phyloP scores from a whole-genome alignment of 1,140 invertebrate species.

The Pomacea maculata region DNA sequence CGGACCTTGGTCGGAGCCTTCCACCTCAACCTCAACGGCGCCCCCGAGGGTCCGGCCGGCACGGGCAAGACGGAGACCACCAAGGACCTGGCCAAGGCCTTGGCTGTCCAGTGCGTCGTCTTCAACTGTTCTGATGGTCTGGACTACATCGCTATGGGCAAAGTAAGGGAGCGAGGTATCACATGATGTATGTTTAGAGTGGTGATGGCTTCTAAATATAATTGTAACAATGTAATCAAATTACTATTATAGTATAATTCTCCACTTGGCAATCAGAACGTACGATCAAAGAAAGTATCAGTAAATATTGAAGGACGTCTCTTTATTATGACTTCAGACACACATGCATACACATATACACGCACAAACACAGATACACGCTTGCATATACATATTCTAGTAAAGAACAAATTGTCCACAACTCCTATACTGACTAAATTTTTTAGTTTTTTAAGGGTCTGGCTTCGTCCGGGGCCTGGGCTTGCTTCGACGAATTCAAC shows the following conservation, averaged over 20 bases:
- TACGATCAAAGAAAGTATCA: too few relatives aligned
- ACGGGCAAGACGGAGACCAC: constrained; percentile 67
- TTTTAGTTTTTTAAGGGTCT: constrained; percentile 66
- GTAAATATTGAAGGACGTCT: too few relatives aligned
- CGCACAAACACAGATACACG: too few relatives aligned
- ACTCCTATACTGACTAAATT: neutral
- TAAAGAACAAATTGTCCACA: too few relatives aligned
- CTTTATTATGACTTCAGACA: too few relatives aligned
- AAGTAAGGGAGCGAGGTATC: constrained; percentile 43
- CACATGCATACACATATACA: too few relatives aligned
- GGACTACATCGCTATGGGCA: constrained; percentile 68
- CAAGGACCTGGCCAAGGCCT: constrained; percentile 67
- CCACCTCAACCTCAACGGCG: constrained; percentile 66
- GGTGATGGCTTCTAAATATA: neutral
- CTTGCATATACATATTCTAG: too few relatives aligned
- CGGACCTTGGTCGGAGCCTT: constrained; percentile 59
- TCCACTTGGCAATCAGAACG: too few relatives aligned
- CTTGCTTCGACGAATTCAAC: constrained; percentile 68
- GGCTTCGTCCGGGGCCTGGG: constrained; percentile 66
- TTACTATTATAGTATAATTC: too few relatives aligned
- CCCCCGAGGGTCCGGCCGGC: constrained; percentile 66
- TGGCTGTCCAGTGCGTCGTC: constrained; percentile 68
- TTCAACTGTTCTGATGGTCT: constrained; percentile 68
- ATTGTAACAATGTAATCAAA: too few relatives aligned
- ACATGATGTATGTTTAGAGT: neutral